Percentiles rank a stretch among this genome's conserved stretches.
These are phyloP conservation scores for Lasioglossum zephyrum DNA, from an alignment of 2,888 invertebrate species.

Conservation along the genomic window DNA sequence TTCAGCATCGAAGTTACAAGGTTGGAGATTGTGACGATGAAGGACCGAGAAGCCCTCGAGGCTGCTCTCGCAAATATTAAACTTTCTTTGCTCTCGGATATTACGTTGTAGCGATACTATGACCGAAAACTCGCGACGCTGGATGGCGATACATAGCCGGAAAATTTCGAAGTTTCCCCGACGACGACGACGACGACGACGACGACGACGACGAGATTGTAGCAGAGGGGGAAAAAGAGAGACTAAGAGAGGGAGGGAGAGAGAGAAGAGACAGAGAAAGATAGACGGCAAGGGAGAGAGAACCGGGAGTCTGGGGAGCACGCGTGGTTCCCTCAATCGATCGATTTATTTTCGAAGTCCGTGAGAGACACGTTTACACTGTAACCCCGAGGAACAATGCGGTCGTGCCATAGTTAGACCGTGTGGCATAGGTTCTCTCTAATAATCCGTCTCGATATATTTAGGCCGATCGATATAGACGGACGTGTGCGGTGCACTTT, in stretches of 20 bases:
- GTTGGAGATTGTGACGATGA: not conserved
- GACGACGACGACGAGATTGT: not conserved
- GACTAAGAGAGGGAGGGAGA: not conserved
- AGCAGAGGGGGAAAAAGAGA: not conserved
- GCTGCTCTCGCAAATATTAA: conserved; percentile 28
- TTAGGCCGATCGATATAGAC: conserved; percentile 82
- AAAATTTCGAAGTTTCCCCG: conserved; percentile 27
- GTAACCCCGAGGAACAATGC: conserved; percentile 71
- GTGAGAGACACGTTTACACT: conserved; percentile 58
- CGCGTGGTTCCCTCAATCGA: conserved; percentile 22
- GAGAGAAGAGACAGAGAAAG: not conserved
- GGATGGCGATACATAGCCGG: conserved; percentile 42
- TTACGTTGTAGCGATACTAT: conserved; percentile 24
- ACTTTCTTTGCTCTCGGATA: conserved; percentile 49
- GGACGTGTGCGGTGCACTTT: conserved; percentile 62
- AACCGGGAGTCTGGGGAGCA: not conserved
- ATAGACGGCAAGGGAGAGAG: not conserved
- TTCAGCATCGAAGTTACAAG: not conserved
- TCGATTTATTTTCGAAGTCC: conserved; percentile 54
- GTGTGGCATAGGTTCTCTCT: conserved; percentile 72
- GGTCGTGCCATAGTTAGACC: conserved; percentile 65
- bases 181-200: not conserved
- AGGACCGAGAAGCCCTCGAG: not conserved
- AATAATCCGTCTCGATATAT: conserved; percentile 81
- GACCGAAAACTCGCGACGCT: conserved; percentile 20